Conservation (phyloP, 2,888 invertebrate species). For the Ommatoiulus sabulosus region DNA sequence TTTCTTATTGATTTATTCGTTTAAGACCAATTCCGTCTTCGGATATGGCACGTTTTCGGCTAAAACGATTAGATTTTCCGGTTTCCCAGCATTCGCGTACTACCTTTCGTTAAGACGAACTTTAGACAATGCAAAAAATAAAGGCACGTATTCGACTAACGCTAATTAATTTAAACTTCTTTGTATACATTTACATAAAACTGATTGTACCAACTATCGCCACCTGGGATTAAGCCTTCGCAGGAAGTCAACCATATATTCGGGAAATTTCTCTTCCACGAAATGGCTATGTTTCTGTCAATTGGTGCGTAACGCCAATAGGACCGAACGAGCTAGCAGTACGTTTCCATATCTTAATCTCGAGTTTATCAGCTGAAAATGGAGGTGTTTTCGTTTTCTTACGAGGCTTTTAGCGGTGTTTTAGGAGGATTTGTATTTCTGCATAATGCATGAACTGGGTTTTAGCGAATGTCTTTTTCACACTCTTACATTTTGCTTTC, state of each 20-base stretch:
- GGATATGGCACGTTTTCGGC: too few relatives aligned
- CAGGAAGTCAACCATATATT: neutral
- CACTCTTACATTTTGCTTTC: neutral
- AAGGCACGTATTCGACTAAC: neutral
- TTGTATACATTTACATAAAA: neutral
- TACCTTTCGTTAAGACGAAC: too few relatives aligned
- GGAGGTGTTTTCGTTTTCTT: neutral
- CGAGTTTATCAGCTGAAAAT: neutral
- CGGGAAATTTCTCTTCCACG: neutral
- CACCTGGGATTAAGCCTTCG: neutral
- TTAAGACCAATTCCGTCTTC: too few relatives aligned
- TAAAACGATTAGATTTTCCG: too few relatives aligned
- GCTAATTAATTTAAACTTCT: neutral
- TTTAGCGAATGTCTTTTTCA: neutral
- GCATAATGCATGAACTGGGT: constrained; percentile 36
- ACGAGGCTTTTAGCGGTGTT: neutral
- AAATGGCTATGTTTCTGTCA: neutral
- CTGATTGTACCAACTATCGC: neutral
- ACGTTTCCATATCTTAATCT: neutral
- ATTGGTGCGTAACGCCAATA: neutral
- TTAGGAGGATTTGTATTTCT: neutral
- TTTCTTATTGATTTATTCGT: too few relatives aligned
- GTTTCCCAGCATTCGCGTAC: too few relatives aligned
- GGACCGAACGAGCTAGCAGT: neutral
- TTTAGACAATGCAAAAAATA: too few relatives aligned